These are phyloP conservation scores for Drosophila bipectinata DNA, from an alignment of 1,140 invertebrate species.

Conservation along the genomic window DNA sequence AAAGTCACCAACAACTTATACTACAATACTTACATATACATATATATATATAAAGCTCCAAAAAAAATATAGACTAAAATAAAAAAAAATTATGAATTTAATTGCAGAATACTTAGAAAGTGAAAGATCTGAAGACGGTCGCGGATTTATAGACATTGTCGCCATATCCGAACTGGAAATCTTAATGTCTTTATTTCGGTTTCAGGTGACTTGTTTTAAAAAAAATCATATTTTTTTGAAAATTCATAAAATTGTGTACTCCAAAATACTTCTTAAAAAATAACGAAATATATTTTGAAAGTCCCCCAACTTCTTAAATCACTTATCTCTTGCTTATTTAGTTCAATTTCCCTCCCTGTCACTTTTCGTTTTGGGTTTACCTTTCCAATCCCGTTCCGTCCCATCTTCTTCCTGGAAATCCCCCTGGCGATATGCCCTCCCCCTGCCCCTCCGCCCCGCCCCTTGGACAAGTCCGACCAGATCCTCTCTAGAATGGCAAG, in stretches of 20 bases:
- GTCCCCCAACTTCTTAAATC: too few species aligned
- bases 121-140: slow-evolving; percentile 31
- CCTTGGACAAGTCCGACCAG: slow-evolving; percentile 27
- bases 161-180: slow-evolving; percentile 24
- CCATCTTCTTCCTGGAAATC: too few species aligned
- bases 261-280: not conserved
- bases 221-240: too few species aligned
- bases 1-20: slow-evolving; percentile 34
- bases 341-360: not conserved
- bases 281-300: too few species aligned
- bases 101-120: slow-evolving; percentile 53
- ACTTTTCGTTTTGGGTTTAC: not conserved
- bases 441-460: not conserved
- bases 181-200: slow-evolving; percentile 7
- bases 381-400: not conserved
- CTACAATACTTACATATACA: not conserved
- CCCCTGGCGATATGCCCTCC: not conserved
- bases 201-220: not conserved
- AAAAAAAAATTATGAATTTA: slow-evolving; percentile 23
- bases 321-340: not conserved
- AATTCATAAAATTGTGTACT: too few species aligned
- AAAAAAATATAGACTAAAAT: not conserved
- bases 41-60: not conserved
- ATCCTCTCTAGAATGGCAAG: slow-evolving; percentile 43
- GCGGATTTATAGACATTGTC: too few species aligned